Evolutionary conservation across 2,888 invertebrate genomes (phyloP), one percentile per base, ranked within the genome.

Genomic region (Drosophila diplacantha): DNA sequence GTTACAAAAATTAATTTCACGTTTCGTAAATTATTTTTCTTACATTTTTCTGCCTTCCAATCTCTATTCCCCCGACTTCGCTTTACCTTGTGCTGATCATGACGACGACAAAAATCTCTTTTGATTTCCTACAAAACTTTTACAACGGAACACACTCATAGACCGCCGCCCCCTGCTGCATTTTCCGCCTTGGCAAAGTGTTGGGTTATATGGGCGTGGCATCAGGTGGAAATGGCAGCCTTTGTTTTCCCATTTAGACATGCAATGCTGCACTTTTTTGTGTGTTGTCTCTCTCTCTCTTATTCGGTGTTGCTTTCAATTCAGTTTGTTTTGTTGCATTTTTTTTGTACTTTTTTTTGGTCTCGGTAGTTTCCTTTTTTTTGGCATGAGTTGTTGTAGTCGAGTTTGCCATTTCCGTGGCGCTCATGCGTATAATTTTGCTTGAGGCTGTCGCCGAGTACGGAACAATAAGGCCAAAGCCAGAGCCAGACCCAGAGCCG

Each of bases 371-470:
- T 79, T 71, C 77, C 69, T 65, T 29, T 29, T 80, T 80, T 71
- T 71, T 66, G 57, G 62, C 59, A 60, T 50, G 51, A 38, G 62
- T 60, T 73, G 65, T 74, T 71, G 72, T 39, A 72, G 69, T 61
- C 71, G 73, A 81, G 83, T 72, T 82, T 82, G 84, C 80, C 82
- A 83, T 83, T 83, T 81, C 84, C 74, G 82, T 80, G 65, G 82
- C 77, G 73, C 80, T 77, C 82, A 81, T 77, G 82, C 84, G 84
- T 82, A 82, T 79, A 82, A 81, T 81, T 83, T 80, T 72, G 75
- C 81, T 84, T 77, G 72, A 72, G 76, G 74, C 81, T 80, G 77
- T 75, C 81, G 81, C 73, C 73, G 77, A 75, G 78, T 62, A 67
- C 69, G 71, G 74, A 83, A 83, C 77, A 81, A 83, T 83, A 72